Evolutionary conservation across 2,888 invertebrate genomes (phyloP), one percentile per base, ranked within the genome.

Genomic region (Sminthurinus aureus): DNA sequence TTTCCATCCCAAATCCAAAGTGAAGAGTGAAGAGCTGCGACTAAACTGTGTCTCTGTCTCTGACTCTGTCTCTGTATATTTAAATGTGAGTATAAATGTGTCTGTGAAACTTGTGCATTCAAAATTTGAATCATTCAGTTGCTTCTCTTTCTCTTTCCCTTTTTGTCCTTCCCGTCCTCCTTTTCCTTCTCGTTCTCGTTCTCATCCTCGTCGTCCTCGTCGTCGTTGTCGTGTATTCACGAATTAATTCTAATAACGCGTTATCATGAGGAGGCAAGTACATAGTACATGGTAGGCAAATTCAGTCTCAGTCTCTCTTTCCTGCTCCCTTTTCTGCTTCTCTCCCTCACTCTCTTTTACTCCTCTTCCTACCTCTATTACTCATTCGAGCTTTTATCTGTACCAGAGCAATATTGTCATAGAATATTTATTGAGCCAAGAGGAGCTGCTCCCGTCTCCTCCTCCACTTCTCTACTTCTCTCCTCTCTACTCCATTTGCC

Each of bases 371-470:
- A 82, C 80, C 66, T 77, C 80, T 82, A 82, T 84, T 83, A 82
- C 82, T 84, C 80, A 82, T 84, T 84, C 79, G 18, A 82, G 79
- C 81, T 81, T 84, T 84, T 84, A 84, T 84, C 71, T 80, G 80
- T 52, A 83, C 73, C 81, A 71, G 58, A 83, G 81, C 77, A 84
- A 83, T 83, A 84, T 84, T 84, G 84, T 84, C 84, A 83, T 84
- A 81, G 84, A 84, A 84, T 84, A 84, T 84, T 84, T 84, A 84
- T 83, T 84, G 84, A 84, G 83, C 81, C 79, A 73, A 75, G 78
- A 78, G 71, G 51, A 22, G 26, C 78, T 71, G 38, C 38, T 38
- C 38, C 38, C 38, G 38, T 38, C 38, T 38, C 38, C 38, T 38
- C 38, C 38, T 38, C 38, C 38, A 38, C 38, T 38, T 38, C 38